Percentiles rank a stretch among this genome's conserved stretches.
Conservation (phyloP, 2,797 vertebrate genomes). For the Synanceia verrucosa region DNA sequence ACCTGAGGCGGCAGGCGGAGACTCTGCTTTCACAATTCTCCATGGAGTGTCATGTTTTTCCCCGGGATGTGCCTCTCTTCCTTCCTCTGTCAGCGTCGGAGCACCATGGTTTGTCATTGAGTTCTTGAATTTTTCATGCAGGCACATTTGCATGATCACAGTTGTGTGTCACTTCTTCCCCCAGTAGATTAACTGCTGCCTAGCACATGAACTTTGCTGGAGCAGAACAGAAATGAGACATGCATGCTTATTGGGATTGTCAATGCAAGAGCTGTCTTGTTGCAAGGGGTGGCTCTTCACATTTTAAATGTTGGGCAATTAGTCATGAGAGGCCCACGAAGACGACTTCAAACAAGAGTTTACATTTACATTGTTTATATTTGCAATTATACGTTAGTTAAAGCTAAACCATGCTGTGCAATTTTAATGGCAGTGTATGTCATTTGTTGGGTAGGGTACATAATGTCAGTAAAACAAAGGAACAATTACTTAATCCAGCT, state of each 20-base stretch:
- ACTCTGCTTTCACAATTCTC: constrained; percentile 76
- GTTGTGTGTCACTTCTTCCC: constrained; percentile 64
- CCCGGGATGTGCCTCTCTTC: constrained; percentile 64
- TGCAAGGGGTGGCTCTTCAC: constrained; percentile 63
- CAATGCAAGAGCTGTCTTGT: constrained; percentile 69
- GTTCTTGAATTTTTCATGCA: constrained; percentile 80
- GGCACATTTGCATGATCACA: constrained; percentile 80
- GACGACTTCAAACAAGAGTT: constrained; percentile 45
- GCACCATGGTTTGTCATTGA: constrained; percentile 75
- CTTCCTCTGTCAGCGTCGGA: constrained; percentile 69
- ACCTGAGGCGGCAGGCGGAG: constrained; percentile 82
- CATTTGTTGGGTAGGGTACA: background rate
- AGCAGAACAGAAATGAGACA: constrained; percentile 68
- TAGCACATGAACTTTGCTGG: constrained; percentile 60
- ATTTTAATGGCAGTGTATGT: background rate
- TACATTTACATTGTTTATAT: constrained; percentile 39
- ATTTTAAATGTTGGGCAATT: constrained; percentile 60
- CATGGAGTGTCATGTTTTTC: constrained; percentile 68
- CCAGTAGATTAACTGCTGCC: constrained; percentile 59
- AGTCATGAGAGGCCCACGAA: constrained; percentile 42
- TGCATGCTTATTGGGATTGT: constrained; percentile 63
- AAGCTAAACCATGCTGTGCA: background rate
- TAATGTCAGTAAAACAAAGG: background rate
- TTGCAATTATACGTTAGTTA: constrained; percentile 2
- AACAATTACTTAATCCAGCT: background rate